phyloP scores from a whole-genome alignment of 2,797 vertebrate species.

The Melanotaenia parkinsoni region DNA sequence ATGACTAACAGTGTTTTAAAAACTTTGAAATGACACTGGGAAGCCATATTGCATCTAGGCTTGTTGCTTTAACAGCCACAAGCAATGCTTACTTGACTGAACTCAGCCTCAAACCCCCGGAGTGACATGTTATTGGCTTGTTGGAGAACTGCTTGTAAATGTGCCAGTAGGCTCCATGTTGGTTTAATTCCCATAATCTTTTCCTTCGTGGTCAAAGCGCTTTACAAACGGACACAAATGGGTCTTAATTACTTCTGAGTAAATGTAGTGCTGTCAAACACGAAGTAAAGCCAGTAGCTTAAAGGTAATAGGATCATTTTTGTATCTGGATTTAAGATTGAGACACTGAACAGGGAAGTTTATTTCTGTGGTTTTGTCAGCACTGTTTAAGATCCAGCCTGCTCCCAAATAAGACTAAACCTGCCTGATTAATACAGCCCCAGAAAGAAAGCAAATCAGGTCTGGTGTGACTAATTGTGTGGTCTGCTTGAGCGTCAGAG shows the following conservation, averaged over 20 bases:
- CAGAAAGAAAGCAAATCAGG: constrained; percentile 27
- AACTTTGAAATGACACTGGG: no score
- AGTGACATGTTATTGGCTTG: constrained; percentile 2
- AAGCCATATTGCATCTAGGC: no score
- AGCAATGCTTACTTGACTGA: background rate
- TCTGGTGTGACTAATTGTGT: constrained; percentile 23
- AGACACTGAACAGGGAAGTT: constrained; percentile 17
- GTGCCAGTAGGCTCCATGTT: constrained; percentile 6
- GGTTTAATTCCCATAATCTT: constrained; percentile 25
- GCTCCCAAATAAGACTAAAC: constrained; percentile 36
- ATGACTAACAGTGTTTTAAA: no score
- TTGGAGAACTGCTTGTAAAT: constrained; percentile 2
- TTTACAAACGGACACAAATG: constrained; percentile 8
- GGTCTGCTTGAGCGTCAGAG: constrained; percentile 11
- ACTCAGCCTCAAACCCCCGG: background rate
- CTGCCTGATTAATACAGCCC: constrained; percentile 28
- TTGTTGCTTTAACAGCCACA: no score
- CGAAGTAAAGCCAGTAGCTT: constrained; percentile 10
- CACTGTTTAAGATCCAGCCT: constrained; percentile 22
- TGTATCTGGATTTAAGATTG: constrained; percentile 23
- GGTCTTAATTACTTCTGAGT: constrained; percentile 5
- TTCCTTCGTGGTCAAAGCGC: background rate
- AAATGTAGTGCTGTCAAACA: background rate
- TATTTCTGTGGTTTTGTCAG: constrained; percentile 17
- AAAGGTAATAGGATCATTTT: constrained; percentile 16